phyloP scores from a whole-genome alignment of 1,140 invertebrate species.

The Maniola jurtina region DNA sequence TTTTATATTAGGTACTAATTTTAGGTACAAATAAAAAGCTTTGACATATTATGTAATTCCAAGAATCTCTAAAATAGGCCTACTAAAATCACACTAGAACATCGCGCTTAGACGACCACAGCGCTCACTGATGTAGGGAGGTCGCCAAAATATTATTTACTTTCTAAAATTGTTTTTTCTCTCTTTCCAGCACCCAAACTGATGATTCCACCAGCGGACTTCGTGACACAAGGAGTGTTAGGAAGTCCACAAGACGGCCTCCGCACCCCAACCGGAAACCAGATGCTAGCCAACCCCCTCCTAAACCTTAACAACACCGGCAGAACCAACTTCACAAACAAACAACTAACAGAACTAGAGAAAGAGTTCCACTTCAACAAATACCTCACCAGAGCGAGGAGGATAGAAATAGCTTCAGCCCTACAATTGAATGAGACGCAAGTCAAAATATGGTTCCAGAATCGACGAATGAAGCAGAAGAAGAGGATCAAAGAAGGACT shows the following conservation, averaged over 20 bases:
- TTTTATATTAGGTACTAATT: too few species aligned
- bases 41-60: too few species aligned
- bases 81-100: too few species aligned
- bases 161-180: slow-evolving; percentile 8
- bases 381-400: slow-evolving; percentile 96
- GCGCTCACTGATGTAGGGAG: too few species aligned
- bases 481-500: slow-evolving; percentile 95
- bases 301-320: slow-evolving; percentile 89
- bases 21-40: too few species aligned
- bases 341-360: slow-evolving; percentile 98
- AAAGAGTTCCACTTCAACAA: slow-evolving; percentile 99
- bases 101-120: too few species aligned
- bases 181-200: slow-evolving; percentile 84
- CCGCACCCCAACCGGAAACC: slow-evolving; percentile 62
- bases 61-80: too few species aligned
- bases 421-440: slow-evolving; percentile 98
- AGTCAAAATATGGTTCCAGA: slow-evolving; percentile 96
- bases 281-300: slow-evolving; percentile 73
- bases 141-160: too few species aligned
- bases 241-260: slow-evolving; percentile 65
- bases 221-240: slow-evolving; percentile 65
- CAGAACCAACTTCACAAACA: slow-evolving; percentile 98
- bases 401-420: slow-evolving; percentile 98
- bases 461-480: slow-evolving; percentile 96
- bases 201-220: slow-evolving; percentile 76